phyloP scores from a whole-genome alignment of 2,888 invertebrate genomes.

The Drosophila subquinaria region DNA sequence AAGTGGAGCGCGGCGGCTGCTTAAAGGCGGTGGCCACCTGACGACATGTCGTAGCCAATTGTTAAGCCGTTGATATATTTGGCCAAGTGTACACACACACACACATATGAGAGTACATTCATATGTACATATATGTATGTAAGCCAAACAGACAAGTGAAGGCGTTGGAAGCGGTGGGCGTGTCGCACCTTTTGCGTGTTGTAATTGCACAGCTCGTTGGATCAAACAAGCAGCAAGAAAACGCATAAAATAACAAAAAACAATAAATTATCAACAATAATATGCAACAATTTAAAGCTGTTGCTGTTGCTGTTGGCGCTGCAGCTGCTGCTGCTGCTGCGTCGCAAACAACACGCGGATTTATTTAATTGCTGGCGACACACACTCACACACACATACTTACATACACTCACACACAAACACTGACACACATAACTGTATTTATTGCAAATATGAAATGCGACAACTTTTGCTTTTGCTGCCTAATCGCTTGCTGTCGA shows the following conservation, averaged over 20 bases:
- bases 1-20: constrained; percentile 20
- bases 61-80: constrained; percentile 79
- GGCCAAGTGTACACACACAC: constrained; percentile 21
- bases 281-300: constrained; percentile 38
- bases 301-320: constrained; percentile 18
- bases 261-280: constrained; percentile 56
- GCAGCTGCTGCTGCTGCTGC: constrained; percentile 21
- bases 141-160: constrained; percentile 22
- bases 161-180: constrained; percentile 48
- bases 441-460: constrained; percentile 65
- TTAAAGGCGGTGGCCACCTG: constrained; percentile 70
- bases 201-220: constrained; percentile 63
- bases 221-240: constrained; percentile 29
- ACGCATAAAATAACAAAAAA: constrained; percentile 45
- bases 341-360: constrained; percentile 72
- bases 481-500: constrained; percentile 10
- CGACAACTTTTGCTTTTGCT: constrained; percentile 60
- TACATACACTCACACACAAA: constrained; percentile 34
- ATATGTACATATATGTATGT: constrained; percentile 19
- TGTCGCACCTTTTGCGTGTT: constrained; percentile 50
- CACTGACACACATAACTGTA: constrained; percentile 60
- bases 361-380: constrained; percentile 76
- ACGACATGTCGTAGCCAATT: constrained; percentile 75
- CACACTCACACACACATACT: constrained; percentile 37
- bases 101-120: background rate